Percentiles rank a stretch among this genome's conserved stretches.
phyloP scores from a whole-genome alignment of 92 coral and sea anemone species.

The Siderastrea radians region DNA sequence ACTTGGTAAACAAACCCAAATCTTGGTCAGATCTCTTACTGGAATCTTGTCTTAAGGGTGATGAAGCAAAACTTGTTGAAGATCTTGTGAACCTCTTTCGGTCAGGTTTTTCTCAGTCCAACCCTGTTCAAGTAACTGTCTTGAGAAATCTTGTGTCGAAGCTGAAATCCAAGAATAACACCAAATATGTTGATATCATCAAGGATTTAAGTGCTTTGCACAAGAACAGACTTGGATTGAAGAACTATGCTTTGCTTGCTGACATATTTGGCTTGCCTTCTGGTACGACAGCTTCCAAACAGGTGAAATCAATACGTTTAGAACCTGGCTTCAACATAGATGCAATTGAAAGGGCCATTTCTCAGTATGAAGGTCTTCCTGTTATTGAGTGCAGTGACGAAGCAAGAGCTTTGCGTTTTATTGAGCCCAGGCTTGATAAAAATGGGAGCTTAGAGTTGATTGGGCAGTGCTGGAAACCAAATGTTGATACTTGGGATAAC shows the following conservation, averaged over 20 bases:
- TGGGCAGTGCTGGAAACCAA: conserved; percentile 24
- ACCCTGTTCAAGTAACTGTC: conserved; percentile 34
- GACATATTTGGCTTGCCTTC: conserved; percentile 35
- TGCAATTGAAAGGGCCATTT: conserved; percentile 20
- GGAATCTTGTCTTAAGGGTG: conserved; percentile 23
- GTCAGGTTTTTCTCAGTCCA: background rate
- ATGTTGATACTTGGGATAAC: conserved; percentile 29
- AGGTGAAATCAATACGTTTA: background rate
- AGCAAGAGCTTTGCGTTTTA: conserved; percentile 37
- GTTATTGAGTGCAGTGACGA: conserved; percentile 20
- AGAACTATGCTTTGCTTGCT: conserved; percentile 28
- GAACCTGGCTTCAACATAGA: conserved; percentile 17
- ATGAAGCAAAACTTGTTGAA: conserved; percentile 21
- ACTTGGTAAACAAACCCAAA: conserved; percentile 23
- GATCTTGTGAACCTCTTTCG: conserved; percentile 27
- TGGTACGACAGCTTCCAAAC: conserved; percentile 6
- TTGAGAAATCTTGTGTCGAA: conserved; percentile 28
- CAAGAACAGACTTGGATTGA: too few species aligned
- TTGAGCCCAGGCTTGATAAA: conserved; percentile 16
- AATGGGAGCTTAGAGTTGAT: conserved; percentile 32
- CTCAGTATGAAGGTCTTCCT: conserved; percentile 12
- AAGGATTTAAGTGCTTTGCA: too few species aligned
- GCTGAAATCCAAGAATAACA: conserved; percentile 23
- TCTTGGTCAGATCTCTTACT: conserved; percentile 9
- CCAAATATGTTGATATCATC: too few species aligned